These are phyloP conservation scores for Tinea trinotella DNA, from an alignment of 2,888 invertebrate species.

Conservation along the genomic window DNA sequence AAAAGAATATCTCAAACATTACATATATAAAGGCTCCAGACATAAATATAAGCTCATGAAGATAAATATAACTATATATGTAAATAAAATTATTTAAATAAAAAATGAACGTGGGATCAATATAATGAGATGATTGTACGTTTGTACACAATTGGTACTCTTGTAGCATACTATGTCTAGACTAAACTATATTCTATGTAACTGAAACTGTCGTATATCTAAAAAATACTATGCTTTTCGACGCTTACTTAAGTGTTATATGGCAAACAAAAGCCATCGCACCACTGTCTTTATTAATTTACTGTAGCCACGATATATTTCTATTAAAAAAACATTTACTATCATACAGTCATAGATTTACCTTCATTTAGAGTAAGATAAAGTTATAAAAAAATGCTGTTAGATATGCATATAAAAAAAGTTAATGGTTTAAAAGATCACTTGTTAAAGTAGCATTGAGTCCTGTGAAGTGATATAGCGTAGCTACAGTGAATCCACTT, in stretches of 20 bases:
- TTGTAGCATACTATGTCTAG: conserved; percentile 59
- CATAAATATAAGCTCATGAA: conserved; percentile 7
- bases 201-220: neutral
- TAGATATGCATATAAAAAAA: conserved; percentile 8
- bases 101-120: conserved; percentile 68
- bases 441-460: neutral
- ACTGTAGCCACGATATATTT: conserved; percentile 12
- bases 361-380: neutral
- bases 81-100: conserved; percentile 54
- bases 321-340: neutral
- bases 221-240: conserved; percentile 16
- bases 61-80: conserved; percentile 43
- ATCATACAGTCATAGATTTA: neutral
- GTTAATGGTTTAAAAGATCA: neutral
- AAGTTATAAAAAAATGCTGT: neutral
- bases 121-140: conserved; percentile 64
- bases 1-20: neutral
- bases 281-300: neutral
- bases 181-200: conserved; percentile 52
- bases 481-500: neutral
- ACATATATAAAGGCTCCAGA: neutral
- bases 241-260: neutral
- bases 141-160: conserved; percentile 67
- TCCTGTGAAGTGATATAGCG: neutral
- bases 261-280: neutral